phyloP scores from a whole-genome alignment of 1,140 invertebrate species.

The Uloborus diversus region DNA sequence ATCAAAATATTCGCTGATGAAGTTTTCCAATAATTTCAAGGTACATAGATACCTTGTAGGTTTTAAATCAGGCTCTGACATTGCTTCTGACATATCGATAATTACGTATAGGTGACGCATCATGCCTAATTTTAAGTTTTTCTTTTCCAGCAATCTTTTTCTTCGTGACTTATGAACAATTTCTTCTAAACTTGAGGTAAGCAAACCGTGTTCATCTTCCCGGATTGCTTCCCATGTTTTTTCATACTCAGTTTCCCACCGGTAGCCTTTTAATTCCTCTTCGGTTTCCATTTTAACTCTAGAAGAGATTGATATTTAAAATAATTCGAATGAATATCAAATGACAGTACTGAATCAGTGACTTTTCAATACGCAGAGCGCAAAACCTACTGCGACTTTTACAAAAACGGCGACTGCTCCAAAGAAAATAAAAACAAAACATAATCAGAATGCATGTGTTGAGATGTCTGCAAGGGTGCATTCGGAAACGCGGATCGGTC shows the following conservation, averaged over 20 bases:
- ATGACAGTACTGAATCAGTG: too few relatives aligned
- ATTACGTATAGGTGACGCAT: conserved; percentile 94
- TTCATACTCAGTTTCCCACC: conserved; percentile 97
- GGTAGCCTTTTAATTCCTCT: conserved; percentile 89
- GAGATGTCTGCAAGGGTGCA: too few relatives aligned
- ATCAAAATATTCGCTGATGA: conserved; percentile 97
- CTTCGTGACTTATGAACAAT: conserved; percentile 89
- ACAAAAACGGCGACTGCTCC: too few relatives aligned
- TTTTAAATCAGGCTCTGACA: conserved; percentile 94
- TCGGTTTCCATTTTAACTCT: conserved; percentile 68
- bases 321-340: too few relatives aligned
- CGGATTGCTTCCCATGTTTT: conserved; percentile 97
- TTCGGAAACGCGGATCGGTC: too few relatives aligned
- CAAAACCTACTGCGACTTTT: too few relatives aligned
- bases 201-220: conserved; percentile 91
- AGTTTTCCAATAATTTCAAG: conserved; percentile 84
- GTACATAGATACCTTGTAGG: conserved; percentile 91
- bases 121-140: conserved; percentile 86
- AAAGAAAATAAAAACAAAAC: too few relatives aligned
- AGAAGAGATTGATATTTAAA: too few relatives aligned
- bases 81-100: conserved; percentile 91
- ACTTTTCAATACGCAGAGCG: too few relatives aligned
- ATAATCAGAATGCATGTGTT: too few relatives aligned
- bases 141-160: conserved; percentile 77
- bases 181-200: conserved; percentile 88